These are phyloP conservation scores for Entomyzon cyanotis DNA, from an alignment of 2,113 vertebrate genomes.

Conservation along the genomic window DNA sequence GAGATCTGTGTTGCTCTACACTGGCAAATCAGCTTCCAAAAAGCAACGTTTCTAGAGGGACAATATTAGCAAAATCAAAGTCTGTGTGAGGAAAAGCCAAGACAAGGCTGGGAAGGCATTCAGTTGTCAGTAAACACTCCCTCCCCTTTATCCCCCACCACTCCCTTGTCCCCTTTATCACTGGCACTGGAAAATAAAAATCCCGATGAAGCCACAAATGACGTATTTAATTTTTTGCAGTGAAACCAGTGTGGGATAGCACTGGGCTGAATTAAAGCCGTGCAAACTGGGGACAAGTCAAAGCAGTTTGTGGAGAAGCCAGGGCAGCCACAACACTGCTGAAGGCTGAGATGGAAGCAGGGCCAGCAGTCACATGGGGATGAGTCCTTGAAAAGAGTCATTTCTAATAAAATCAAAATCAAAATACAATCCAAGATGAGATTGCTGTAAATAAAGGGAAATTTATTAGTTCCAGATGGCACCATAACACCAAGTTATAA, in stretches of 20 bases:
- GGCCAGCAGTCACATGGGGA: slow-evolving; percentile 1
- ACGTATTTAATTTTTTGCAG: neutral
- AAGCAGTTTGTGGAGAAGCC: neutral
- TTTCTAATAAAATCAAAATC: slow-evolving; percentile 1
- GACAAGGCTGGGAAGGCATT: neutral
- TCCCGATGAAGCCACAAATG: neutral
- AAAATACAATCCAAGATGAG: neutral
- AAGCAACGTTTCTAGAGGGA: neutral
- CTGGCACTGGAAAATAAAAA: neutral
- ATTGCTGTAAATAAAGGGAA: neutral
- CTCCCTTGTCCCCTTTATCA: neutral
- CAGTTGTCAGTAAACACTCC: neutral
- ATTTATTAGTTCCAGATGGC: neutral
- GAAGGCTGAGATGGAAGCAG: neutral
- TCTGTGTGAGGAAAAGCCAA: neutral
- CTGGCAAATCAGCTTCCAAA: neutral
- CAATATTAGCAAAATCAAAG: neutral
- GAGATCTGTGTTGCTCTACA: neutral
- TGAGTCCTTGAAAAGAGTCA: neutral
- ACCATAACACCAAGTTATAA: neutral
- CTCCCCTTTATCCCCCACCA: neutral
- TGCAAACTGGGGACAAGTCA: neutral
- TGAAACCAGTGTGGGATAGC: neutral
- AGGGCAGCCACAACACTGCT: neutral
- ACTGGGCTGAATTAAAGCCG: neutral